Evolutionary conservation across 2,888 invertebrate species (phyloP).

Genomic region (Caenorhabditis panamensis): DNA sequence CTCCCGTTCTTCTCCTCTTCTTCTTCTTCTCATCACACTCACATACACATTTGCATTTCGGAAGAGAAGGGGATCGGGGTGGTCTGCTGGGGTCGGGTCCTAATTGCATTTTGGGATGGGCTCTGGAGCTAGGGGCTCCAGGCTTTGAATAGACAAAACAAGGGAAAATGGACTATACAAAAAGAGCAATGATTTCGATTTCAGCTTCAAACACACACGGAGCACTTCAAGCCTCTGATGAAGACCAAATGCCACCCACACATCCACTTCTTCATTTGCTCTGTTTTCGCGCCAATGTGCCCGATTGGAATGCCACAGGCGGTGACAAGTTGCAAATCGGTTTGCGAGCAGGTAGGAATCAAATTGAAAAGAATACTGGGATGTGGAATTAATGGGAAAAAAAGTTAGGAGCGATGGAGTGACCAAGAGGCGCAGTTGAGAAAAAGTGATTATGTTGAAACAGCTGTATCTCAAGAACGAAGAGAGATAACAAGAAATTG

Average conservation of each 20-base stretch:
- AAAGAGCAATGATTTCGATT: too few relatives aligned
- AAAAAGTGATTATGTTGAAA: too few relatives aligned
- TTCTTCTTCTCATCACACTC: conserved; percentile 36
- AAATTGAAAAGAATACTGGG: neutral
- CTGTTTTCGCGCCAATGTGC: conserved; percentile 92
- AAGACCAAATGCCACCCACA: conserved; percentile 80
- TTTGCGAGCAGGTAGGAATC: conserved; percentile 86
- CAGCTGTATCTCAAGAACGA: too few relatives aligned
- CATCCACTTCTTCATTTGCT: conserved; percentile 88
- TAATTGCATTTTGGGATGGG: conserved; percentile 53
- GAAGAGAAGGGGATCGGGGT: conserved; percentile 22
- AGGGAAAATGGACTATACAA: conserved; percentile 18
- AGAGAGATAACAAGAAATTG: too few relatives aligned
- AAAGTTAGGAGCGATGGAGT: too few relatives aligned
- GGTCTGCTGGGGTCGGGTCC: conserved; percentile 43
- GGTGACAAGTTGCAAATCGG: conserved; percentile 90
- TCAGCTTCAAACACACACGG: conserved; percentile 77
- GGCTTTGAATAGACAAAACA: conserved; percentile 29
- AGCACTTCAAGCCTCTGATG: conserved; percentile 80
- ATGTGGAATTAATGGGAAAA: too few relatives aligned
- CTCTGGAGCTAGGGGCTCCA: too few relatives aligned
- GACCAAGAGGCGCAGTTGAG: too few relatives aligned
- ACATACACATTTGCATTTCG: conserved; percentile 56
- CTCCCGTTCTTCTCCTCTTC: conserved; percentile 57
- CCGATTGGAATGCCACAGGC: conserved; percentile 87